phyloP scores from a whole-genome alignment of 2,888 invertebrate genomes.

The Eugnorisma glareosa region DNA sequence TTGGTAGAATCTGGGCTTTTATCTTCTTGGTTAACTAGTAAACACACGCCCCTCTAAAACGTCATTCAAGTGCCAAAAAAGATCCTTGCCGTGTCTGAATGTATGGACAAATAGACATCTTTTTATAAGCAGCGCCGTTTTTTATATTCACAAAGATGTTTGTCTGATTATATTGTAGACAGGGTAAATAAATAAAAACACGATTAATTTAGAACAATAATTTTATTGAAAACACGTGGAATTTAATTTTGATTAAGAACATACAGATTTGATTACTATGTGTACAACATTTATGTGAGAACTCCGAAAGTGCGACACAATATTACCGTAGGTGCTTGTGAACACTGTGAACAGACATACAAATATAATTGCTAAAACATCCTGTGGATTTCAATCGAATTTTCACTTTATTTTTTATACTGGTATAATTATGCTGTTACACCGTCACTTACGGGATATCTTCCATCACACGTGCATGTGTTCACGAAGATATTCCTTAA shows the following conservation, averaged over 20 bases:
- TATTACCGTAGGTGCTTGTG: conserved; percentile 49
- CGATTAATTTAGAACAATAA: conserved; percentile 58
- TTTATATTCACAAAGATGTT: background rate
- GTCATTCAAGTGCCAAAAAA: background rate
- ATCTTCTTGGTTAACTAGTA: background rate
- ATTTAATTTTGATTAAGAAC: conserved; percentile 45
- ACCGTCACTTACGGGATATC: background rate
- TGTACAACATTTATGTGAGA: conserved; percentile 47
- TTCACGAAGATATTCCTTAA: background rate
- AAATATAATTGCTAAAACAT: background rate
- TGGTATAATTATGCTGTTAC: background rate
- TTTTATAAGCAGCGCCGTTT: background rate
- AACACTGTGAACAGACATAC: conserved; percentile 19
- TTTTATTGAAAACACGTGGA: conserved; percentile 67
- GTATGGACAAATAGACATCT: background rate
- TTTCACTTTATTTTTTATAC: background rate
- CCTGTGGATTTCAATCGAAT: background rate
- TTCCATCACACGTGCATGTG: background rate
- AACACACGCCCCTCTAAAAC: background rate
- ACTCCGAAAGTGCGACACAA: conserved; percentile 53
- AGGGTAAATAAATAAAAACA: conserved; percentile 40
- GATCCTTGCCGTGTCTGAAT: background rate
- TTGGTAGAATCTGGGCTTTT: background rate
- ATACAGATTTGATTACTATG: conserved; percentile 34
- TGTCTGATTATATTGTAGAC: too few relatives aligned